Conservation (phyloP, 2,888 invertebrate species). For the Schizotus pectinicornis region DNA sequence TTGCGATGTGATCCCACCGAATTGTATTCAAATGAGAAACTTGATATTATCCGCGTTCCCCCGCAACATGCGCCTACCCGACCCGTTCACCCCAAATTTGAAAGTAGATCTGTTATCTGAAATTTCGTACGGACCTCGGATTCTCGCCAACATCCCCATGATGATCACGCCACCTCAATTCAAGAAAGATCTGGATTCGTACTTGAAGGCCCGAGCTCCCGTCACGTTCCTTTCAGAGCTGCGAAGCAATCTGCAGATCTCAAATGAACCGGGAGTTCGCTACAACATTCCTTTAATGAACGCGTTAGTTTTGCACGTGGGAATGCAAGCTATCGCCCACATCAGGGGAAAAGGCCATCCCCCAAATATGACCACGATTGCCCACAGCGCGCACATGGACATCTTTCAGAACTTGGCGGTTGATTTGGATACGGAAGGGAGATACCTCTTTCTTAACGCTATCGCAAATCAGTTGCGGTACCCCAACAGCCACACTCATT, state of each 20-base stretch:
- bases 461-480: constrained; percentile 98
- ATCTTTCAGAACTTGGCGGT: constrained; percentile 99
- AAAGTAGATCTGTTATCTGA: constrained; percentile 92
- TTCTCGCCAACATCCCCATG: constrained; percentile 84
- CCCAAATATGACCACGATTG: constrained; percentile 97
- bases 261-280: constrained; percentile 81
- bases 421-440: constrained; percentile 96
- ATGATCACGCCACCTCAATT: constrained; percentile 88
- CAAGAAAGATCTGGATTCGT: constrained; percentile 96
- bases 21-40: constrained; percentile 99
- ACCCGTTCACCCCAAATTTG: constrained; percentile 97
- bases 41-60: constrained; percentile 98
- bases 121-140: constrained; percentile 86
- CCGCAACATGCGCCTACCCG: constrained; percentile 96
- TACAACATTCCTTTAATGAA: constrained; percentile 98
- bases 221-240: constrained; percentile 95
- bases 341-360: constrained; percentile 90
- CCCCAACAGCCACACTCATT: constrained; percentile 99
- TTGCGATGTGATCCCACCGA: constrained; percentile 98
- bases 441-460: constrained; percentile 96
- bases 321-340: constrained; percentile 92
- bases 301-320: constrained; percentile 96
- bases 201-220: constrained; percentile 91
- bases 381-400: constrained; percentile 99
- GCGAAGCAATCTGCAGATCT: constrained; percentile 86